Evolutionary conservation across 2,113 vertebrate species (phyloP).

Genomic region (Sardina pilchardus): DNA sequence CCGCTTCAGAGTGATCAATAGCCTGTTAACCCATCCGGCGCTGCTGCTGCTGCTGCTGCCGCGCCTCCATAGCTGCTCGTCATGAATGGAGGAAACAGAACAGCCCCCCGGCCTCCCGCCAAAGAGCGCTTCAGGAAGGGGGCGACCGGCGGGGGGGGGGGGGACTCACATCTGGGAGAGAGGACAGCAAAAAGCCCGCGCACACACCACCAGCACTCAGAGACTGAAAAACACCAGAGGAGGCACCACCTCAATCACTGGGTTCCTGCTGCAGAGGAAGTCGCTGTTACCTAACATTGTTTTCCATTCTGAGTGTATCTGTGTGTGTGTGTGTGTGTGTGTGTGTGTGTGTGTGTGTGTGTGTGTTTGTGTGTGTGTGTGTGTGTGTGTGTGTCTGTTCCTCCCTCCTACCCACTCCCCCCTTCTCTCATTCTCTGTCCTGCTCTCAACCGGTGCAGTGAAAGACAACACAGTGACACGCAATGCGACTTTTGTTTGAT

Average conservation of each 20-base stretch:
- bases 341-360: background rate
- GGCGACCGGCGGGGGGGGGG: background rate
- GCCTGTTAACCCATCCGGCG: background rate
- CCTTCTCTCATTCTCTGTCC: conserved; percentile 37
- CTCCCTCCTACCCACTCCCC: background rate
- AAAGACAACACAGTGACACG: background rate
- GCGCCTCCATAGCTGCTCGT: background rate
- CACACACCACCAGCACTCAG: background rate
- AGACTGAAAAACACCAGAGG: background rate
- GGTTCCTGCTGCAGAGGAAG: background rate
- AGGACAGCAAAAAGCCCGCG: background rate
- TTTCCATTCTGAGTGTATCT: background rate
- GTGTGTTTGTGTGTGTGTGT: background rate
- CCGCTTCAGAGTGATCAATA: background rate
- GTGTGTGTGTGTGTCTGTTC: no score
- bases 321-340: background rate
- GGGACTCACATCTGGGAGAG: background rate
- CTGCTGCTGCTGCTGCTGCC: background rate
- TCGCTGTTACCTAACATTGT: background rate
- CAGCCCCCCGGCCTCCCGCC: background rate
- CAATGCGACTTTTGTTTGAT: background rate
- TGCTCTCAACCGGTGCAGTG: background rate
- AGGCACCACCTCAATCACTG: background rate
- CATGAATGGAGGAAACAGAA: conserved; percentile 27
- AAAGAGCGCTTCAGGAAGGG: background rate